These are phyloP conservation scores for Murina feae DNA, from an alignment of 2,113 vertebrate genomes.

Conservation along the genomic window DNA sequence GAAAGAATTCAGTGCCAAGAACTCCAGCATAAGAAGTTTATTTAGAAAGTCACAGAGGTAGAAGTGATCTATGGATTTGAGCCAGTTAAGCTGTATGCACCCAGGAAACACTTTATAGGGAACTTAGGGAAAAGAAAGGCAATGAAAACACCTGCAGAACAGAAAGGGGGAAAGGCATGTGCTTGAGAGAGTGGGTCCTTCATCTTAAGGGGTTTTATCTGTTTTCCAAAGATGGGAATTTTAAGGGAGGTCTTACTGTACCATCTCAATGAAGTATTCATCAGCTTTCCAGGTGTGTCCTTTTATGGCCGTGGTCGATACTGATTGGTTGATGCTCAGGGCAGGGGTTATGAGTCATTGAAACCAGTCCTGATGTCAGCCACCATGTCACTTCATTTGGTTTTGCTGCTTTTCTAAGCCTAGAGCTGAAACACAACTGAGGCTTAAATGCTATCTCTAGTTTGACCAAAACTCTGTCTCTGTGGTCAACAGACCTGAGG, in stretches of 20 bases:
- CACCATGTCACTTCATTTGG: background rate
- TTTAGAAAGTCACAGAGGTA: background rate
- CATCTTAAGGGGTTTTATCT: background rate
- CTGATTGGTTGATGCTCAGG: background rate
- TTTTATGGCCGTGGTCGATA: background rate
- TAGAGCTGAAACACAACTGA: background rate
- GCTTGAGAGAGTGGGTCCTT: background rate
- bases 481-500: background rate
- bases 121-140: background rate
- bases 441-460: background rate
- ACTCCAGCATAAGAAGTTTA: background rate
- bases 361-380: background rate
- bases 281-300: background rate
- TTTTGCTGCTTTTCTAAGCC: background rate
- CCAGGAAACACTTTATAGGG: background rate
- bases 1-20: background rate
- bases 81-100: background rate
- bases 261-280: background rate
- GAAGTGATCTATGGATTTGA: background rate
- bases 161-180: background rate
- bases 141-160: background rate
- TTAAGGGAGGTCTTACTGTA: background rate
- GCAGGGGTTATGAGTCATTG: background rate
- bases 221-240: background rate
- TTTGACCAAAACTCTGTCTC: background rate